Percentiles rank a stretch among this genome's conserved stretches.
These are phyloP conservation scores for Dysmachus trigonus DNA, from an alignment of 2,888 invertebrate genomes.

Conservation along the genomic window DNA sequence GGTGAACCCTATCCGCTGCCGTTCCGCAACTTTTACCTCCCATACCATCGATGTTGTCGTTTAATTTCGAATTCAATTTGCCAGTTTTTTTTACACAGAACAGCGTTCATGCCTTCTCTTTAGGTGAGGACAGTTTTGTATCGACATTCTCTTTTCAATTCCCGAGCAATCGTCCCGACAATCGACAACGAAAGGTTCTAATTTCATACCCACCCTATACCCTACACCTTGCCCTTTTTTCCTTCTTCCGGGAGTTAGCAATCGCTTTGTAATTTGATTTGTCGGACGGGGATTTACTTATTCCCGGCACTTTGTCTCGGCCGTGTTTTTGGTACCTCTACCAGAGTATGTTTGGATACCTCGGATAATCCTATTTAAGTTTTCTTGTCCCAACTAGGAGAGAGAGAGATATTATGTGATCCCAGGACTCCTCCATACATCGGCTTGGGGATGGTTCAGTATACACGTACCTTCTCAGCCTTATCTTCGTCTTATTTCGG, in stretches of 20 bases:
- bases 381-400: background rate
- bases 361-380: slow-evolving; percentile 10
- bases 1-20: background rate
- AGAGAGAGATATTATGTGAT: background rate
- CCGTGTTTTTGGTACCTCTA: background rate
- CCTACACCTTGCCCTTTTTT: background rate
- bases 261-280: slow-evolving; percentile 20
- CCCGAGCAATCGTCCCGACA: background rate
- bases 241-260: background rate
- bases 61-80: slow-evolving; percentile 25
- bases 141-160: background rate
- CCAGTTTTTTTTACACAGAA: background rate
- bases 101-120: background rate
- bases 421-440: background rate
- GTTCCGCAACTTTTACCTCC: background rate
- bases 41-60: background rate
- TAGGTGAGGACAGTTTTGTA: slow-evolving; percentile 2
- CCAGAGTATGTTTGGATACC: background rate
- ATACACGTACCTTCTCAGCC: background rate
- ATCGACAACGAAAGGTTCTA: background rate
- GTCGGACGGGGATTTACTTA: background rate
- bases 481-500: background rate
- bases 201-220: background rate
- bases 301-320: background rate
- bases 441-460: background rate